Evolutionary conservation across 1,140 invertebrate species (phyloP), one percentile per base, ranked within the genome.

Genomic region (Macrobrachium rosenbergii): DNA sequence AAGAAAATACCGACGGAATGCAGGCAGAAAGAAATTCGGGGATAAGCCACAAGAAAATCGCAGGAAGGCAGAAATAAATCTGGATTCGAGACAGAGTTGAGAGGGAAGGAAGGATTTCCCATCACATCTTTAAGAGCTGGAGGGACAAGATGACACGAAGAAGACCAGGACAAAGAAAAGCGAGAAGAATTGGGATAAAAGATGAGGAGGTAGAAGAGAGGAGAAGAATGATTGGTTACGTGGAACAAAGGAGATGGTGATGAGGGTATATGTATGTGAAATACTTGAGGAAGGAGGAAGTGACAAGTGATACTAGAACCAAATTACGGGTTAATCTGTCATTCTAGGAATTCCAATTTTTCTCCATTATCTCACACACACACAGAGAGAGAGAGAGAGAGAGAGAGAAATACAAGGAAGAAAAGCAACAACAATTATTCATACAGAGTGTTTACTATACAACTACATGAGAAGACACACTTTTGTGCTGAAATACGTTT

Each of bases 381-480:
- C 8, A 75, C 10, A 72, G 67, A 72, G 67, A 72, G 67, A 72
- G 67, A 72, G 67, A 72, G 67, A 72, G 67, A 72, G 67, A 72
- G 67, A 72, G 67, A 72, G 67, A 72, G 67, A 72, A 17, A 72
- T 8, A 72, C 10, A 72, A 17, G 37, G 12, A 69, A 11, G 37
- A 37, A 16, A 37, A 16, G 67, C 21, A 37, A 52, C 5, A 10
- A 5, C 45, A 52, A 52, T 5, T 5, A 52, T 52, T n/a, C n/a
- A n/a, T n/a, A n/a, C n/a, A n/a, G n/a, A n/a, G n/a, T n/a, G n/a
- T n/a, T n/a, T n/a, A n/a, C n/a, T n/a, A n/a, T n/a, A n/a, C n/a
- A n/a, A n/a, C n/a, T n/a, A n/a, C n/a, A n/a, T n/a, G n/a, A n/a
- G n/a, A n/a, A n/a, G n/a, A n/a, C n/a, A n/a, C n/a, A n/a, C n/a